Base-by-base conservation (phyloP, 2,113 vertebrate species). In the Sphaerodactylus townsendi region DNA sequence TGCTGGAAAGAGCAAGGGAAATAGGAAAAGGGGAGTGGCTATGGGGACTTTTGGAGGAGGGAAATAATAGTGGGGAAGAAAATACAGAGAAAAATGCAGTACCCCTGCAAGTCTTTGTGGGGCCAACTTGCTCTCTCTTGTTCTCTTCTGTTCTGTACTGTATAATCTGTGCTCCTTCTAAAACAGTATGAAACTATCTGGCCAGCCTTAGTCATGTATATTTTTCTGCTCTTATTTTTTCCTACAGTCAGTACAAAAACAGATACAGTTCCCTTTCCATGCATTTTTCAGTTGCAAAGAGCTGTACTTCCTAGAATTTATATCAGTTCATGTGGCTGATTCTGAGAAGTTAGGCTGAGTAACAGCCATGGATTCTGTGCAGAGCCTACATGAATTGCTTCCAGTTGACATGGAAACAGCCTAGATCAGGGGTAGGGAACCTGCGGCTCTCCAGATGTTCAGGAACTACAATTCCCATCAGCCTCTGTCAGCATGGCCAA, bases 251-350 rank as follows among this genome's bases (percentile, higher is more conserved):
- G 19, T 70, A 41, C 23, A 25, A 10, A 23, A 71, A 23, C 21
- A 17, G 19, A 70, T 23, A 70, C 5, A 17, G 35, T 23, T 71
- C 37, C 4, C 59, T 4, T 1, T 41, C 21, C 4, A n/a, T 77
- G 70, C 48, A 74, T 76, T 17, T 48, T 75, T 15, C 69, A 76
- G 84, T 86, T 80, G 11, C 74, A 83, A 84, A 69, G 2, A 81
- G 59, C 7, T 10, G 41, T 7, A 13, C 82, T 86, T 81, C 85
- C 80, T 81, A 76, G 74, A 56, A 8, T 30, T 73, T 76, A 35
- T 33, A 50, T 56, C 8, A 33, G 5, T 74, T 53, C 35, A 37
- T 76, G 21, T 70, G 39, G 66, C 4, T 3, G n/a, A 14, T 13
- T 53, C 39, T 46, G 69, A 64, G 56, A 44, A 64, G 25, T 59